Conservation (phyloP, 2,888 invertebrate species). For the Trisateles emortualis region DNA sequence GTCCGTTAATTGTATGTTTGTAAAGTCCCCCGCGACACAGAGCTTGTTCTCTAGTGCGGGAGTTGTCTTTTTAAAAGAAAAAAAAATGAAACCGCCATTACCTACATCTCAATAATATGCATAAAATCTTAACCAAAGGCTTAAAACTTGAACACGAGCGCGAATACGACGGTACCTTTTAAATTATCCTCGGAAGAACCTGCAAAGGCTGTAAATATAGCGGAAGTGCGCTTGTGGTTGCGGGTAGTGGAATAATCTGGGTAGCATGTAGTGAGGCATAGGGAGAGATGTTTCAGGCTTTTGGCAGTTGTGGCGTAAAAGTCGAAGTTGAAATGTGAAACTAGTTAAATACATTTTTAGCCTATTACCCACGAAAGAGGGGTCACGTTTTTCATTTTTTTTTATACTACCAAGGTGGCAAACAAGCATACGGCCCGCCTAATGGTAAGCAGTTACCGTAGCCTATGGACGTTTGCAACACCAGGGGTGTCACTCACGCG, state of each 20-base stretch:
- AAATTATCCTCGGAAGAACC: constrained; percentile 39
- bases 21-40: no score
- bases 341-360: not conserved
- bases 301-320: not conserved
- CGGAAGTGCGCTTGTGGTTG: constrained; percentile 25
- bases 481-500: no score
- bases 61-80: no score
- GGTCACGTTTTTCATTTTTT: no score
- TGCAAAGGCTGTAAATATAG: constrained; percentile 27
- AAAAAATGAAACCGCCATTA: not conserved
- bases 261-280: not conserved
- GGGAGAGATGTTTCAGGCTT: not conserved
- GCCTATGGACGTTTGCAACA: no score
- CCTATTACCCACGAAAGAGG: no score
- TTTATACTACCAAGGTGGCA: no score
- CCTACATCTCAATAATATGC: not conserved
- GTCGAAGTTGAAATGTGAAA: not conserved
- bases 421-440: no score
- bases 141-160: constrained; percentile 14
- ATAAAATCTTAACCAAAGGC: not conserved
- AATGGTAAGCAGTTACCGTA: no score
- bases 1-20: no score
- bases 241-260: constrained; percentile 5
- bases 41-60: no score
- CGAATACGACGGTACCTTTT: constrained; percentile 17